Conservation (phyloP, 1,140 invertebrate genomes). For the Macrocentrus cingulum region DNA sequence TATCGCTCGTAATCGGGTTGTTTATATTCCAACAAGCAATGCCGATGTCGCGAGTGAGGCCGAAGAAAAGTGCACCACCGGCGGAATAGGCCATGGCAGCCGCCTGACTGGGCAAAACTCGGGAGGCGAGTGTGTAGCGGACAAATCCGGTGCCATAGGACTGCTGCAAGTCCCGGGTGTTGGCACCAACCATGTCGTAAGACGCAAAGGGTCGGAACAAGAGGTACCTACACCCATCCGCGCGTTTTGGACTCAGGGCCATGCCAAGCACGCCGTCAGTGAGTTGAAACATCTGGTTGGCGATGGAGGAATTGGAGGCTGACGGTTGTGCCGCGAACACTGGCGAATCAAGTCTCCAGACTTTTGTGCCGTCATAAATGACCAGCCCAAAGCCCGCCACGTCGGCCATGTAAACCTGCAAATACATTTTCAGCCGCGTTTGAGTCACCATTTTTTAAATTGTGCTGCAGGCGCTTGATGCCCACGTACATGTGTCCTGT, state of each 20-base stretch:
- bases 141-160: conserved; percentile 21
- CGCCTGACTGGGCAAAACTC: conserved; percentile 47
- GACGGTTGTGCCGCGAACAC: conserved; percentile 22
- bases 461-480: no score
- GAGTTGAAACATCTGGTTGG: conserved; percentile 44
- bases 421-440: not conserved
- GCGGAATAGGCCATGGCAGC: conserved; percentile 44
- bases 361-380: conserved; percentile 33
- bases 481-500: conserved; percentile 28
- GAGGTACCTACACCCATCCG: conserved; percentile 24
- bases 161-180: conserved; percentile 32
- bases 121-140: conserved; percentile 42
- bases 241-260: conserved; percentile 38
- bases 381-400: conserved; percentile 45
- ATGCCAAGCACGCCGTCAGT: conserved; percentile 51
- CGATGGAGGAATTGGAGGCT: conserved; percentile 34
- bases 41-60: conserved; percentile 38
- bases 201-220: conserved; percentile 50
- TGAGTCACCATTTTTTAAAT: not conserved
- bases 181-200: conserved; percentile 37
- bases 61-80: conserved; percentile 45
- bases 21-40: conserved; percentile 51
- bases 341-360: conserved; percentile 41
- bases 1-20: conserved; percentile 14
- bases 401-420: conserved; percentile 51